Evolutionary conservation across 1,140 invertebrate species (phyloP), one percentile per base, ranked within the genome.

Genomic region (Cepaea nemoralis): DNA sequence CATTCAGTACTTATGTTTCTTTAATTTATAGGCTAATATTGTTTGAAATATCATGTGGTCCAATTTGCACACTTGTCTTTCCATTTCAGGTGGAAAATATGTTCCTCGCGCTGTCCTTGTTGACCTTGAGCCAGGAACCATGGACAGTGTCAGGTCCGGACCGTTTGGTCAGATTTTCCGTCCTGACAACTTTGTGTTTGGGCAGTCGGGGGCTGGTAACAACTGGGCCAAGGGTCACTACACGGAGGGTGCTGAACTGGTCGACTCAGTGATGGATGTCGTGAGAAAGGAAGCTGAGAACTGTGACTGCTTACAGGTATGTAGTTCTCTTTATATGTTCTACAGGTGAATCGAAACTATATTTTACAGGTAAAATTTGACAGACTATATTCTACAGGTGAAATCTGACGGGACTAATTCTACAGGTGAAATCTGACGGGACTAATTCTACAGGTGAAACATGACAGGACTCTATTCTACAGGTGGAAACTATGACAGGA

Each of bases 101-200:
- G 71, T 74, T 42, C 71, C 71, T 1, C 71, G 71, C 14, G 71
- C 71, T 27, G 71, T 74, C 82, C 93, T 98, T 8, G 94, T 98
- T 50, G 97, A 98, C 92, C 92, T 98, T 85, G 97, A 98, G 90
- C 97, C 97, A 16, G 97, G 97, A 78, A 98, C 97, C 71, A 98
- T 98, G 96, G 97, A 98, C 73, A 80, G 77, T 55, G 82, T 83
- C n/a, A 42, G 82, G 63, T 83, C 83, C n/a, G 83, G 83, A 2
- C 83, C 83, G 10, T 83, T 95, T 96, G 19, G 96, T 97, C 24
- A 24, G 96, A 95, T 95, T 33, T 90, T 90, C 88, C 79, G 89
- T 31, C 89, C 87, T 50, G 90, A 89, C 85, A 91, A 91, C 83
- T 91, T 89, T 70, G 86, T 91, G 31, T 91, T 91, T 81, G 90